Base-by-base conservation (phyloP, 2,113 vertebrate genomes). In the Saiga tatarica region DNA sequence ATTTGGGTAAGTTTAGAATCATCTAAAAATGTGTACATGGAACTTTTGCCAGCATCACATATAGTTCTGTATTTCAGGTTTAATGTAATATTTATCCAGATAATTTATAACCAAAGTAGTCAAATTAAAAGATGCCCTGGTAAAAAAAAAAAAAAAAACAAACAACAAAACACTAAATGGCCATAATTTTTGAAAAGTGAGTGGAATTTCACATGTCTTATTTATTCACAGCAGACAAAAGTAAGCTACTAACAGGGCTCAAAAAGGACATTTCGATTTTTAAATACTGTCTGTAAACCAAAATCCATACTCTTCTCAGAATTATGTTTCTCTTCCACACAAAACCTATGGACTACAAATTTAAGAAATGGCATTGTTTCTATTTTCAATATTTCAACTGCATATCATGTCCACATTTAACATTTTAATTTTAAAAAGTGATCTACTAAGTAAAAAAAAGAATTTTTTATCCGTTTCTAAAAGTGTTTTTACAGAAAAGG, bases 401-500 rank as follows among this genome's bases (percentile, higher is more conserved):
- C 83, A 67, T 83, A 95, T 21, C 15, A 12, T 36, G 19, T 28
- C 28, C 82, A 14, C 8, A 81, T 76, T 92, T 92, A 59, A 76
- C 30, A 3, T n/a, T 78, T 85, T 90, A 67, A n/a, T 76, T 94
- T 67, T 53, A 86, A 53, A 95, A 92, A 82, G 23, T 19, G 2
- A 79, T 45, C 47, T 39, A 55, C 4, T 94, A 79, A 36, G 76
- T 71, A 67, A 47, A 85, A 71, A 81, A 81, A 36, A 42, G 4
- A 89, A 23, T 39, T 78, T 89, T n/a, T 47, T 62, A 76, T 55
- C 42, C 82, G 23, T n/a, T 96, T 95, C 78, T 94, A 26, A 8
- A 91, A 79, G 3, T 60, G 21, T 13, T 86, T 95, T n/a, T 71
- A 71, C 14, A 79, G 57, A 97, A 98, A 97, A 96, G 52, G 91